Evolutionary conservation across 2,113 vertebrate genomes (phyloP).

Genomic region (Onychostruthus taczanowskii): DNA sequence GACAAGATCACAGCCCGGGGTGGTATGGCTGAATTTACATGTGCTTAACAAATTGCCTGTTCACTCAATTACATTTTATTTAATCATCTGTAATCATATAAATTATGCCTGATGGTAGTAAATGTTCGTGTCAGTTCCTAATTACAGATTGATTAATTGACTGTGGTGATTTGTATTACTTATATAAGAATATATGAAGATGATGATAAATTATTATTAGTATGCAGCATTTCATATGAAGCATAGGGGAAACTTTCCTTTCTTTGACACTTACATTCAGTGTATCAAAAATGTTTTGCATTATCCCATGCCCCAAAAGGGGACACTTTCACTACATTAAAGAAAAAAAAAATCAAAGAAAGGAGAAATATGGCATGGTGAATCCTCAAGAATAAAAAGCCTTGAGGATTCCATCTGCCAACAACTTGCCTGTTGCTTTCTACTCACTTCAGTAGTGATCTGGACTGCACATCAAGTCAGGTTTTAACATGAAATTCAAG

Average conservation of each 20-base stretch:
- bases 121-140: constrained; percentile 80
- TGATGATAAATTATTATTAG: constrained; percentile 68
- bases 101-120: constrained; percentile 85
- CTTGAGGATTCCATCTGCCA: background rate
- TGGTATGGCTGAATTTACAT: constrained; percentile 70
- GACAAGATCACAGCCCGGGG: constrained; percentile 64
- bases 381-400: background rate
- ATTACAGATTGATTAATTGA: constrained; percentile 83
- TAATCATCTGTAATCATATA: constrained; percentile 85
- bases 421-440: background rate
- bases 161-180: constrained; percentile 72
- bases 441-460: background rate
- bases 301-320: background rate
- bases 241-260: constrained; percentile 6
- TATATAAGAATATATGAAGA: constrained; percentile 75
- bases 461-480: background rate
- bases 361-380: background rate
- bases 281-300: background rate
- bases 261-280: background rate
- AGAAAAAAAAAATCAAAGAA: background rate
- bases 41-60: constrained; percentile 80
- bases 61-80: constrained; percentile 84
- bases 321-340: background rate
- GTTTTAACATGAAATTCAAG: background rate
- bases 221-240: constrained; percentile 9